phyloP scores from a whole-genome alignment of 2,797 vertebrate species.

The Chrysolophus pictus region DNA sequence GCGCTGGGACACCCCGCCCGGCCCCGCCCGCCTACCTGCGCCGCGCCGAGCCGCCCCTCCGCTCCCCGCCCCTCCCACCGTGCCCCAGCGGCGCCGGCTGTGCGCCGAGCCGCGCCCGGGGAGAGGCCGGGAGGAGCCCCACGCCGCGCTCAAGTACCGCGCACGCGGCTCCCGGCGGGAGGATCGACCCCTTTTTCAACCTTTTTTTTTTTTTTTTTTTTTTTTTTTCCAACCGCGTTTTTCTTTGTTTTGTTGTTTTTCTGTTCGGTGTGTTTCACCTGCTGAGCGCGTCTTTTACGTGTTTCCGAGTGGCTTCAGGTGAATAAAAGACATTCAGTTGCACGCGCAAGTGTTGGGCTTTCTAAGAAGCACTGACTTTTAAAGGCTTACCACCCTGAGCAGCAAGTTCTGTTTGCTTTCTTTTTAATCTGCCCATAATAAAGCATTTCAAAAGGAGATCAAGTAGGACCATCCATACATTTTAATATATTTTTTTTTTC shows the following conservation, averaged over 20 bases:
- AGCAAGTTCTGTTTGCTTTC: background rate
- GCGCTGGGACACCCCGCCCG: conserved; percentile 4
- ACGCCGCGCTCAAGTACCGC: background rate
- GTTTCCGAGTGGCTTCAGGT: background rate
- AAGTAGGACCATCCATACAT: background rate
- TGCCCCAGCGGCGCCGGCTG: background rate
- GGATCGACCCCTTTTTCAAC: too few species aligned
- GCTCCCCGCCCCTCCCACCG: too few species aligned
- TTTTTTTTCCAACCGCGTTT: too few species aligned
- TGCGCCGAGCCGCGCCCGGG: too few species aligned
- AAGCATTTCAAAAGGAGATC: background rate
- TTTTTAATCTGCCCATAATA: background rate
- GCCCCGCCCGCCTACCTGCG: conserved; percentile 6
- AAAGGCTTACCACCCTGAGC: too few species aligned
- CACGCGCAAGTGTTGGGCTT: fast-evolving
- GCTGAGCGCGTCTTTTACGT: too few species aligned
- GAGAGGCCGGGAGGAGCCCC: too few species aligned
- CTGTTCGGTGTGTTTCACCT: background rate
- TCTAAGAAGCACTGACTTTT: fast-evolving
- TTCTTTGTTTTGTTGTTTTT: too few species aligned
- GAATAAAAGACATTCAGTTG: background rate
- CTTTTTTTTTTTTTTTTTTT: too few species aligned
- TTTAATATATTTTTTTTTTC: background rate
- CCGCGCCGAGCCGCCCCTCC: background rate
- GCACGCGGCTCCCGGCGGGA: background rate